phyloP scores from a whole-genome alignment of 2,113 vertebrate species.

The Tichodroma muraria region DNA sequence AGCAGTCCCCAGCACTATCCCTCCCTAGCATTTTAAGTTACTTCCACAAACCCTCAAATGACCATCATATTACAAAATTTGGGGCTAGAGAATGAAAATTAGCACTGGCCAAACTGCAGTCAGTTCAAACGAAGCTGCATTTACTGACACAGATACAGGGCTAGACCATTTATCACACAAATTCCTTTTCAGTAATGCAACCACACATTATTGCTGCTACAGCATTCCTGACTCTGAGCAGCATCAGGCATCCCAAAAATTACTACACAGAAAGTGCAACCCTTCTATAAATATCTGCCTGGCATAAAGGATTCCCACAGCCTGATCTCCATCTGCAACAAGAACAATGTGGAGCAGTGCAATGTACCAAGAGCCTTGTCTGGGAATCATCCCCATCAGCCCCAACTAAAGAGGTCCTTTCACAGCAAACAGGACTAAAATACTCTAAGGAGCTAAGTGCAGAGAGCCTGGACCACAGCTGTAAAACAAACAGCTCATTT shows the following conservation, averaged over 20 bases:
- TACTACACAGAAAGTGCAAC: background rate
- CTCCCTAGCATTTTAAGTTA: background rate
- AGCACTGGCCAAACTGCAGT: background rate
- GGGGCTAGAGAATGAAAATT: background rate
- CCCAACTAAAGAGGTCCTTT: background rate
- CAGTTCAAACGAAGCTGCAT: background rate
- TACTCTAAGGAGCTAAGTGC: background rate
- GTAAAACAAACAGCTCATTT: background rate
- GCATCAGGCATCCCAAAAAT: background rate
- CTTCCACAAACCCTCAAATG: background rate
- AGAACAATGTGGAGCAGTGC: background rate
- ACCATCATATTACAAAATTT: background rate
- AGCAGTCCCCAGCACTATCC: background rate
- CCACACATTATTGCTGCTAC: background rate
- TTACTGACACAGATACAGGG: background rate
- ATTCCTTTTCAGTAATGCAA: background rate
- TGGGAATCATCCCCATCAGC: background rate
- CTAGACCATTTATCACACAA: background rate
- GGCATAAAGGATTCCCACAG: background rate
- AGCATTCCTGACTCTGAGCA: background rate
- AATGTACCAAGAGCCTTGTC: background rate
- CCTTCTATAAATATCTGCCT: background rate
- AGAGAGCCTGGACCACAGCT: background rate
- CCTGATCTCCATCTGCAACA: background rate
- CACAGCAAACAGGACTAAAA: background rate